Evolutionary conservation across 2,888 invertebrate genomes (phyloP).

Genomic region (Ormyrus thymus): DNA sequence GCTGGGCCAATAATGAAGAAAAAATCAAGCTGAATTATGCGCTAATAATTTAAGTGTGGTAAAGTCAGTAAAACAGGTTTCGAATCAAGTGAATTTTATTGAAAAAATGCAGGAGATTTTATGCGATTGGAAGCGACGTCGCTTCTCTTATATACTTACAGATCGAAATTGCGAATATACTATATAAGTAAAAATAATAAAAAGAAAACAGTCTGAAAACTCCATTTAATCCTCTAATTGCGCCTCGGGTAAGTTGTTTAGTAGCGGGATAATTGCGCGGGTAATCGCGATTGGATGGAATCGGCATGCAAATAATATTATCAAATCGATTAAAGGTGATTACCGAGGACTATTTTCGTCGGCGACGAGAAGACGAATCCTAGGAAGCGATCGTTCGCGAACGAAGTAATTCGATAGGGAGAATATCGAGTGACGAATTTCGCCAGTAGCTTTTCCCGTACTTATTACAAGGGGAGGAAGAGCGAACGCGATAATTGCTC

Average conservation of each 20-base stretch:
- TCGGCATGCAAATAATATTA: constrained; percentile 40
- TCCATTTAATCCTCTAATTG: too few relatives aligned
- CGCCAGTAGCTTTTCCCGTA: neutral
- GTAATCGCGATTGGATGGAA: neutral
- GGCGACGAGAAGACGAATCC: neutral
- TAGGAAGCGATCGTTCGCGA: constrained; percentile 15
- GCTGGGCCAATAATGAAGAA: too few relatives aligned
- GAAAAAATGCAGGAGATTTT: too few relatives aligned
- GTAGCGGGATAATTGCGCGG: too few relatives aligned
- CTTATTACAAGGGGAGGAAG: neutral
- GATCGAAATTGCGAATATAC: too few relatives aligned
- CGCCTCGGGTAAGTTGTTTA: too few relatives aligned
- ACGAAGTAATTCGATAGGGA: constrained; percentile 25
- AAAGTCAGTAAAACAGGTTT: neutral
- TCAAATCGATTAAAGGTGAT: constrained; percentile 43
- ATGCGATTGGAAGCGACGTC: too few relatives aligned
- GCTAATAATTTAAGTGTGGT: too few relatives aligned
- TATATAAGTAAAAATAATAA: too few relatives aligned
- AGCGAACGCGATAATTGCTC: constrained; percentile 23
- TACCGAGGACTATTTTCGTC: constrained; percentile 1
- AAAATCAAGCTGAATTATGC: too few relatives aligned
- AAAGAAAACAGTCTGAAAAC: too few relatives aligned
- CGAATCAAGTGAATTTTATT: neutral
- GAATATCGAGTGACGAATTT: constrained; percentile 35
- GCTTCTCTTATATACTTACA: too few relatives aligned